These are phyloP conservation scores for Myopa tessellatipennis DNA, from an alignment of 2,888 invertebrate genomes.

Conservation along the genomic window DNA sequence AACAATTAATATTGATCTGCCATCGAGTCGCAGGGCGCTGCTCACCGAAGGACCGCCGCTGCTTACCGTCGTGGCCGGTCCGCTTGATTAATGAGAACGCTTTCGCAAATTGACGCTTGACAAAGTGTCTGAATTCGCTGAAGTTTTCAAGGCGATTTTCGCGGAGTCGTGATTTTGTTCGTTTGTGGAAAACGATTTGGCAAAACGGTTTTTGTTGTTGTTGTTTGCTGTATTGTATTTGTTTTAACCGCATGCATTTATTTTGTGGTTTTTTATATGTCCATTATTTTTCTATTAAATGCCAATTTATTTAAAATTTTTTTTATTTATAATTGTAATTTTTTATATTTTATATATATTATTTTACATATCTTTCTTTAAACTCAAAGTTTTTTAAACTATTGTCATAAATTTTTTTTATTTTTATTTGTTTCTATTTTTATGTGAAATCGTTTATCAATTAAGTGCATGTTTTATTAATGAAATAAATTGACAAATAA, in stretches of 20 bases:
- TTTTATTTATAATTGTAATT: no score
- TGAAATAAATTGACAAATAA: no score
- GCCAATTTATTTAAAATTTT: no score
- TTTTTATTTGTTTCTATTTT: neutral
- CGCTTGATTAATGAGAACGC: constrained; percentile 15
- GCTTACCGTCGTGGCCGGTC: neutral
- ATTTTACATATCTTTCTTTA: no score
- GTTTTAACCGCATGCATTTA: neutral
- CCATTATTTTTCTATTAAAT: neutral
- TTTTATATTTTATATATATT: no score
- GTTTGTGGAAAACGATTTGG: neutral
- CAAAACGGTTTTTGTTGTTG: neutral
- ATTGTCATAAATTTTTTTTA: neutral
- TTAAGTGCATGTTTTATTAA: no score
- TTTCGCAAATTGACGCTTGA: constrained; percentile 6
- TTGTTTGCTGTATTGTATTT: neutral
- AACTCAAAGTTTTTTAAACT: neutral
- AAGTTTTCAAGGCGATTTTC: constrained; percentile 5
- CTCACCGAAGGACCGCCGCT: neutral
- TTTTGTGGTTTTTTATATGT: neutral
- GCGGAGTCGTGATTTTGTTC: neutral
- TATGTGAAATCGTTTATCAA: neutral
- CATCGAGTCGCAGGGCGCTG: neutral
- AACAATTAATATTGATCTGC: no score
- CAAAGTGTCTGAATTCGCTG: constrained; percentile 4